Evolutionary conservation across 1,140 invertebrate genomes (phyloP), one percentile per base, ranked within the genome.

Genomic region (Antheraea pernyi): DNA sequence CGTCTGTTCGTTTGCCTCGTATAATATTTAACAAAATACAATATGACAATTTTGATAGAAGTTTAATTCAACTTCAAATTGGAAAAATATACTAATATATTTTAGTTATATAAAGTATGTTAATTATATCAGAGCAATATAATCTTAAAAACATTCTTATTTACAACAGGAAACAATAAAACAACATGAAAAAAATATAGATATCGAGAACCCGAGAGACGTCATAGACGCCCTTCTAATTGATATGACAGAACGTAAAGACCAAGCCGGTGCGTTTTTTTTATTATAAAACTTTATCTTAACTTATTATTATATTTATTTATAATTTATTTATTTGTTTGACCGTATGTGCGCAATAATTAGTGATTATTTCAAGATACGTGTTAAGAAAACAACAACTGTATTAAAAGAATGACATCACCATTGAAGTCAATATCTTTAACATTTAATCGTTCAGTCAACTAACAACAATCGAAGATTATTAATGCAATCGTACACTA

Each of bases 171-270:
- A 93, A 75, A 92, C 91, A 42, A 93, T 95, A 37, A 74, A 90
- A 7, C 91, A 95, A 42, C 96, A 97, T 69, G 84, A 94, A 72
- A 76, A 86, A 48, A 93, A 86, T 5, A 78, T 94, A 13, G 86
- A 93, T 19, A 71, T 81, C 0, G 88, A 93, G 42, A 83, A 93
- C 59, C 94, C 95, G 6, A 87, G 94, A 73, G 95, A 97, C 85
- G 94, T 97, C 48, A 96, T 97, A 60, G 96, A 97, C 74, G 93
- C 94, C 10, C 96, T 95, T 81, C 86, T 97, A 46, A 88, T 89
- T 13, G 88, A 94, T 69, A 94, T 95, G 83, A 93, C 94, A 67
- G 77, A 93, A 65, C 80, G 85, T 10, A 77, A 83, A 67, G 72
- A 85, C 42, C 71, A 77, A 60, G 67, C 81, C 16, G 76, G 88